Percentiles rank a stretch among this genome's conserved stretches.
These are phyloP conservation scores for Lacanobia wlatinum DNA, from an alignment of 2,888 invertebrate genomes.

Conservation along the genomic window DNA sequence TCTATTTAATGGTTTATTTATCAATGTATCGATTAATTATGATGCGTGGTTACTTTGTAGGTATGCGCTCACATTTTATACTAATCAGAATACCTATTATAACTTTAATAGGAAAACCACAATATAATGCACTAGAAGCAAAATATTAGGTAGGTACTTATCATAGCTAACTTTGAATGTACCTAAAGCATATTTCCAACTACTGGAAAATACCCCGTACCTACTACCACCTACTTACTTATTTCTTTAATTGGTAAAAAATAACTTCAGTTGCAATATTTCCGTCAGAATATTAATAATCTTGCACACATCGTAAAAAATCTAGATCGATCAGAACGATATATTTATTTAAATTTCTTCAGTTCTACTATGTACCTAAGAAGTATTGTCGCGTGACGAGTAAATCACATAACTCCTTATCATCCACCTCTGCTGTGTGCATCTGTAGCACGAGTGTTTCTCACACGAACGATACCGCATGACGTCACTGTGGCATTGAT, in stretches of 20 bases:
- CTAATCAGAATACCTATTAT: constrained; percentile 4
- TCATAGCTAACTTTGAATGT: constrained; percentile 12
- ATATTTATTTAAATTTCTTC: constrained; percentile 10
- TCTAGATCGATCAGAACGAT: constrained; percentile 14
- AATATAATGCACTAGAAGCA: constrained; percentile 13
- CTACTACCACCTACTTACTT: neutral
- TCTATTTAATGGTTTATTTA: neutral
- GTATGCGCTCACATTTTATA: neutral
- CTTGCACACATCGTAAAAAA: constrained; percentile 5
- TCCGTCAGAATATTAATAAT: neutral
- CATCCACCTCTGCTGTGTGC: constrained; percentile 49
- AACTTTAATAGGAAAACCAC: constrained; percentile 15
- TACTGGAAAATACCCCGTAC: neutral
- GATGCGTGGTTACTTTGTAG: neutral
- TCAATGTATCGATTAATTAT: constrained; percentile 10
- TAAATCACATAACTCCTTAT: constrained; percentile 57
- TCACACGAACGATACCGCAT: constrained; percentile 41
- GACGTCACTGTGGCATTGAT: constrained; percentile 66
- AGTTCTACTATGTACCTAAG: neutral
- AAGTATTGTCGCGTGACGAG: constrained; percentile 46
- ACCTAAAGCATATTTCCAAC: neutral
- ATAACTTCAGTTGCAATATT: neutral
- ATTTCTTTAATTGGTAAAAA: neutral
- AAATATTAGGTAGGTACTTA: neutral
- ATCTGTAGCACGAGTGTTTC: constrained; percentile 43